These are phyloP conservation scores for Gryllus longicercus DNA, from an alignment of 2,888 invertebrate genomes.

Conservation along the genomic window DNA sequence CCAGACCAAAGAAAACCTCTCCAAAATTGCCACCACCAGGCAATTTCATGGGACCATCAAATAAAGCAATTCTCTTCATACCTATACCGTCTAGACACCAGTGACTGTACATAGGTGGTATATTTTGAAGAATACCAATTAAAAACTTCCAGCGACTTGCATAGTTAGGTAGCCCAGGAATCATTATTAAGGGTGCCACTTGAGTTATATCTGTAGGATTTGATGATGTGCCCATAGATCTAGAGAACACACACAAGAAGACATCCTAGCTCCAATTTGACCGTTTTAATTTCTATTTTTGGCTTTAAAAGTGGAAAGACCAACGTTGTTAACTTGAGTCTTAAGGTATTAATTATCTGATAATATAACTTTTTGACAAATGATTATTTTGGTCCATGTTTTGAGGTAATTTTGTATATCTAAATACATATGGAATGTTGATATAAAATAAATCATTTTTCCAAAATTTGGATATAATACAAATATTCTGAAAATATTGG, in stretches of 20 bases:
- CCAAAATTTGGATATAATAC: too few species aligned
- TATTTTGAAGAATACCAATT: neutral
- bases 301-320: too few species aligned
- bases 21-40: slow-evolving; percentile 45
- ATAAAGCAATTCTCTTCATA: neutral
- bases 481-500: too few species aligned
- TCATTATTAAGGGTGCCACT: neutral
- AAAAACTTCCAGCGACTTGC: slow-evolving; percentile 21
- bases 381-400: too few species aligned
- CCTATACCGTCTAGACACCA: neutral
- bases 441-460: too few species aligned
- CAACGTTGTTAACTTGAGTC: too few species aligned
- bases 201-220: neutral
- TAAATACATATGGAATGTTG: too few species aligned
- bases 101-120: neutral
- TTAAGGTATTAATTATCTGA: too few species aligned
- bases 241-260: neutral
- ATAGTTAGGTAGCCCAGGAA: slow-evolving; percentile 3
- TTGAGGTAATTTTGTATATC: too few species aligned
- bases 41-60: slow-evolving; percentile 17
- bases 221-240: neutral
- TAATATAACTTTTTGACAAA: too few species aligned
- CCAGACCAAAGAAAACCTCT: slow-evolving; percentile 46
- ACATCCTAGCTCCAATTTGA: too few species aligned
- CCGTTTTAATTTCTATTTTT: too few species aligned